Base-by-base conservation (phyloP, 1,140 invertebrate species). In the Drosophila tani region DNA sequence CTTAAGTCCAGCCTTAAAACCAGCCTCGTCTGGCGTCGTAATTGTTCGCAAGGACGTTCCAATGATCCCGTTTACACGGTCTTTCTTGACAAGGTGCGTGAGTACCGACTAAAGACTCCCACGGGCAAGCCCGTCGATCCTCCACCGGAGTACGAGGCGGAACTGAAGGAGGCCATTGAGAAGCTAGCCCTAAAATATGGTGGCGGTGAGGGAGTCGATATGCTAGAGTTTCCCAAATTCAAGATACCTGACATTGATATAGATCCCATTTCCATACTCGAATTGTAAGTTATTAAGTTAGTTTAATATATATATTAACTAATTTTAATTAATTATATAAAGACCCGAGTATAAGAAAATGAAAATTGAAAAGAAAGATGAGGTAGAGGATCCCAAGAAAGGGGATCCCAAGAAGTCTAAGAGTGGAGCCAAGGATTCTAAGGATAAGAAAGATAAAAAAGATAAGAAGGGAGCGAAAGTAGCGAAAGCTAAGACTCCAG, bases 161-260 rank as follows among this genome's bases (percentile, higher is more conserved):
- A 77, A 17, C 43, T 77, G 7, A 21, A 77, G 3, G 29, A 45
- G 17, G 45, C 56, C 11, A 2, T 69, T 1, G 55, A 60, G 12
- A 51, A 51, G 2, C 21, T 77, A 50, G 56, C 56, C 4, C 5
- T 46, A 4, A 45, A 59, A 11, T 77, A 15, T 38, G 75, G 75
- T 2, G 74, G 74, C 15, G 56, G 74, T 2, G 43, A 77, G n/a
- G 62, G 43, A 29, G 21, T 67, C 1, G 53, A 76, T 41, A 2
- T 77, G 38, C 17, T 68, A 0, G 12, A 40, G 5, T 77, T 77
- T 62, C 75, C 75, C 6, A 77, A 69, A 57, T 77, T 77, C 17
- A 27, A 11, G 24, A 8, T 77, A n/a, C 74, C 75, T 12, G 55
- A 62, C 4, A 5, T 77, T 0, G 40, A 32, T 1, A 40, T 77